phyloP scores from a whole-genome alignment of 2,113 vertebrate genomes.

The Pitta sordida region DNA sequence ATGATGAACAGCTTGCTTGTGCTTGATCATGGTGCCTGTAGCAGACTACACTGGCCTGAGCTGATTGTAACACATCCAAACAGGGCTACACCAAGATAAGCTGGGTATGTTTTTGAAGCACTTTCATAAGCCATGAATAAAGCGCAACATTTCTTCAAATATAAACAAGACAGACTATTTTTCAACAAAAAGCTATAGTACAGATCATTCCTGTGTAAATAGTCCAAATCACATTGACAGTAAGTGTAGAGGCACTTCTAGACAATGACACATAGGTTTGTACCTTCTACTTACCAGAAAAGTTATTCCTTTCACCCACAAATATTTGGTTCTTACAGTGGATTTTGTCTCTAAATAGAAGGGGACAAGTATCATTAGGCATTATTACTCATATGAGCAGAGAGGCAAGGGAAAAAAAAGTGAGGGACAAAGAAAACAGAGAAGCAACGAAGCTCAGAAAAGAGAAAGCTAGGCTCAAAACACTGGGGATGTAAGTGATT shows the following conservation, averaged over 20 bases:
- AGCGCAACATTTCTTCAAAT: background rate
- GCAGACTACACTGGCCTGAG: background rate
- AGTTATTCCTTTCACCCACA: background rate
- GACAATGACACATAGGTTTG: background rate
- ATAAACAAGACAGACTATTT: background rate
- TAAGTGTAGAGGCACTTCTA: background rate
- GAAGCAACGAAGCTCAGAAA: background rate
- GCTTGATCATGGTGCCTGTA: background rate
- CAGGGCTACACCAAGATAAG: background rate
- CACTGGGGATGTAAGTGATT: background rate
- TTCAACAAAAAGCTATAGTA: background rate
- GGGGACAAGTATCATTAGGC: background rate
- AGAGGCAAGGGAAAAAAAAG: background rate
- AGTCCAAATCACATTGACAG: background rate
- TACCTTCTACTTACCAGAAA: background rate
- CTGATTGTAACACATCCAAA: background rate
- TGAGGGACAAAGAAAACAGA: background rate
- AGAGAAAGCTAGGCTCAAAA: background rate
- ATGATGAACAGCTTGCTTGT: rapidly evolving
- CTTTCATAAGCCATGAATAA: background rate
- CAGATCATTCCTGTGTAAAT: background rate
- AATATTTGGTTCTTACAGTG: background rate
- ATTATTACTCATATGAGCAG: background rate
- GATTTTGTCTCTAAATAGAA: background rate
- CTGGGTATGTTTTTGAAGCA: background rate